Percentiles rank a stretch among this genome's conserved stretches.
phyloP scores from a whole-genome alignment of 2,888 invertebrate species.

The Cantharis nigra region DNA sequence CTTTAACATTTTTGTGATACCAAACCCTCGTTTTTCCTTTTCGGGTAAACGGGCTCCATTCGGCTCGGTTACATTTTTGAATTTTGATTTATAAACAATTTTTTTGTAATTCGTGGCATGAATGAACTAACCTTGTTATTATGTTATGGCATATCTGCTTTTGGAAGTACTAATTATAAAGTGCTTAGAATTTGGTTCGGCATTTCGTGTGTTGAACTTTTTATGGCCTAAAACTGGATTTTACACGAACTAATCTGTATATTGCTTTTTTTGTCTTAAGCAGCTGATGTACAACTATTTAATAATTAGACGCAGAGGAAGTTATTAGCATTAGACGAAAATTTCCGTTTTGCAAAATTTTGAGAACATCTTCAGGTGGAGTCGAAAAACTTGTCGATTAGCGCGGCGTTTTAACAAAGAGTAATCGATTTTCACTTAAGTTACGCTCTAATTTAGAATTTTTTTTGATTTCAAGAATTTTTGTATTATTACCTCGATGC shows the following conservation, averaged over 20 bases:
- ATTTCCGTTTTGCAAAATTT: background rate
- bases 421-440: background rate
- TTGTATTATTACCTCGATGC: background rate
- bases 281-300: background rate
- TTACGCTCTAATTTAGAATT: background rate
- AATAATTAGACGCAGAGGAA: background rate
- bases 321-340: background rate
- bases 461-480: background rate
- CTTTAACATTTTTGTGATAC: slow-evolving; percentile 10
- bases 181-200: slow-evolving; percentile 49
- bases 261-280: background rate
- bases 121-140: slow-evolving; percentile 37
- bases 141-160: slow-evolving; percentile 37
- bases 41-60: background rate
- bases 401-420: background rate
- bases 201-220: slow-evolving; percentile 40
- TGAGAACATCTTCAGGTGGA: background rate
- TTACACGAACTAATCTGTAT: background rate
- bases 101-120: slow-evolving; percentile 15
- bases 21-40: background rate
- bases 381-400: background rate
- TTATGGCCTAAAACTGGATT: slow-evolving; percentile 3
- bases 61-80: background rate
- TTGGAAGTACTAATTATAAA: slow-evolving; percentile 49
- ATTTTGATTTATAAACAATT: background rate